Evolutionary conservation across 1,140 invertebrate genomes (phyloP), one percentile per base, ranked within the genome.

Genomic region (Rhizoglyphus robini): DNA sequence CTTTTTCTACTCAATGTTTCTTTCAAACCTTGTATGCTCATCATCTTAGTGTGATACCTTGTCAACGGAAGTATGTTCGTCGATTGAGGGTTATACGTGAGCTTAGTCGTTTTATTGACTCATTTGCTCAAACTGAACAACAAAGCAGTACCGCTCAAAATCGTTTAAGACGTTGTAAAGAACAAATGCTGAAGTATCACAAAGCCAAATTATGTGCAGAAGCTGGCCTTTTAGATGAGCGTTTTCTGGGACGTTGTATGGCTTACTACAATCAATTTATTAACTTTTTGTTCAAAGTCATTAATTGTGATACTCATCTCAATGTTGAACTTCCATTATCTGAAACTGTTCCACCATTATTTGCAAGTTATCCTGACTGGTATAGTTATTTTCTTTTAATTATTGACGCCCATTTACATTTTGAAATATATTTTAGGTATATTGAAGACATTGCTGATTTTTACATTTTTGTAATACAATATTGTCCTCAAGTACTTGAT

Each of bases 1-100:
- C 75, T 67, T 96, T 96, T 76, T 83, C 90, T 3, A 91, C 88
- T 0, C 88, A 95, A 74, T 87, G 88, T 72, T 96, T 95, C 75
- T 95, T 86, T 75, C 79, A 93, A 76, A 85, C 88, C 2, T 90
- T 96, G 72, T 84, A 86, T 70, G 69, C 84, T 86, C 64, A 79
- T 94, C 38, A 84, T 90, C 73, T 79, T 93, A 65, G 87, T 88
- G 46, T 86, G 87, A 71, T 81, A 85, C 58, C 85, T 88, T 29
- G 82, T 86, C 32, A 80, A 86, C 31, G 88, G 92, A 68, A 86
- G 86, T 71, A 78, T 90, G 49, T 49, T 38, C 63, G 57, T 11
- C 46, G 64, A 18, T 59, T 79, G 82, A 62, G 76, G 76, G 59
- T 69, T 79, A 63, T 80, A 81, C 73, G 82, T 84, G 71, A 87